These are phyloP conservation scores for Bhutanitis thaidina DNA, from an alignment of 2,888 invertebrate species.

Conservation along the genomic window DNA sequence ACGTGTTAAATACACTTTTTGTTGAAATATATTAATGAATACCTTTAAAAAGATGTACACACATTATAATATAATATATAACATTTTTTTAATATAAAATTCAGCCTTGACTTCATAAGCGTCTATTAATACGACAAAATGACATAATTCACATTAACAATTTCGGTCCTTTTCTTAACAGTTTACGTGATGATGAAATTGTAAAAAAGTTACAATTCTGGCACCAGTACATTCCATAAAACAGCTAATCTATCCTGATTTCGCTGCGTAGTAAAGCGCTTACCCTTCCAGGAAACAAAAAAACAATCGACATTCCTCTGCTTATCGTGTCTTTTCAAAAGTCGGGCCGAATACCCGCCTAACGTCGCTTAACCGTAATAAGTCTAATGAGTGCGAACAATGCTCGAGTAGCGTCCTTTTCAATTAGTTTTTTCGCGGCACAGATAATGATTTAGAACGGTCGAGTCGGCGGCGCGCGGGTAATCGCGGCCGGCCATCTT, in stretches of 20 bases:
- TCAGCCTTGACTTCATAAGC: too few species aligned
- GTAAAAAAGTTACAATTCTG: too few species aligned
- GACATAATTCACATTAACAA: too few species aligned
- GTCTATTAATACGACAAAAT: too few species aligned
- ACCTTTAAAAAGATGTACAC: too few species aligned
- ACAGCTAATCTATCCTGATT: neutral
- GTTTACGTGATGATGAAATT: too few species aligned
- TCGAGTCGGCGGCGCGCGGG: slow-evolving; percentile 32
- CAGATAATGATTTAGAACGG: slow-evolving; percentile 64
- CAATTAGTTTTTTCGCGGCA: slow-evolving; percentile 67
- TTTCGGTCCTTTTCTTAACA: too few species aligned
- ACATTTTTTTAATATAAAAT: too few species aligned
- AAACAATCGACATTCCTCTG: slow-evolving; percentile 9
- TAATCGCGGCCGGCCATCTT: slow-evolving; percentile 42
- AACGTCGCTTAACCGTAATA: slow-evolving; percentile 24
- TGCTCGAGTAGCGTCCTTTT: slow-evolving; percentile 54
- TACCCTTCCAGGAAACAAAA: slow-evolving; percentile 6
- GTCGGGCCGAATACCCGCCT: slow-evolving; percentile 22
- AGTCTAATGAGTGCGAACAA: slow-evolving; percentile 50
- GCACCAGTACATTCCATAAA: neutral
- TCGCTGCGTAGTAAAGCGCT: neutral
- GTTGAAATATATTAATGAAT: too few species aligned
- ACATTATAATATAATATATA: too few species aligned
- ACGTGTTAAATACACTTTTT: too few species aligned
- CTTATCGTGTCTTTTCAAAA: slow-evolving; percentile 30